These are phyloP conservation scores for Penaeus vannamei DNA, from an alignment of 1,140 invertebrate species.

Conservation along the genomic window DNA sequence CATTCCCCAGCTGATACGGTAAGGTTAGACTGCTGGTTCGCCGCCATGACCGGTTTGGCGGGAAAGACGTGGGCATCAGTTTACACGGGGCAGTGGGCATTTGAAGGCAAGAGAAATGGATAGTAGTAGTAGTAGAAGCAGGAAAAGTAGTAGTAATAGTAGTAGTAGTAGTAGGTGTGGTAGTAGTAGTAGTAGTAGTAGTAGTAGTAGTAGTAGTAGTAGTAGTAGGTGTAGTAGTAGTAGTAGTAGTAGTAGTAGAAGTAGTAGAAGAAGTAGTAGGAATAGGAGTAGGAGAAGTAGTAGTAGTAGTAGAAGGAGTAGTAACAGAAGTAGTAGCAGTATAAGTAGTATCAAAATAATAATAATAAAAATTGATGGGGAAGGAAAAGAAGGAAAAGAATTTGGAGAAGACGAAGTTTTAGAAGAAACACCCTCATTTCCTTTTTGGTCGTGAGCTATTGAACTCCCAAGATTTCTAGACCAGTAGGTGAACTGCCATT, in stretches of 20 bases:
- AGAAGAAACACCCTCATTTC: too few species aligned
- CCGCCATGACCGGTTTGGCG: too few species aligned
- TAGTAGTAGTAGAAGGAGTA: not conserved
- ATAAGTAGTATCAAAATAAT: too few species aligned
- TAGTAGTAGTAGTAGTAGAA: not conserved
- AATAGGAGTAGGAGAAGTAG: not conserved
- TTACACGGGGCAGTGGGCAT: too few species aligned
- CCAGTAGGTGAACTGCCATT: too few species aligned
- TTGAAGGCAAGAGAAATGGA: not conserved
- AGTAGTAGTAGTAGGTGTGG: not conserved
- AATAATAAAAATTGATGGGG: not conserved
- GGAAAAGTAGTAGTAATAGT: not conserved
- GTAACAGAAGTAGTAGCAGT: not conserved
- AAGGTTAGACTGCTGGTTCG: too few species aligned
- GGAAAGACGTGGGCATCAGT: too few species aligned
- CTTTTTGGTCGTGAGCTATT: too few species aligned
- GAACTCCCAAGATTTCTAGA: too few species aligned
- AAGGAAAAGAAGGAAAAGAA: not conserved
- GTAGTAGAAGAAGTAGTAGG: not conserved
- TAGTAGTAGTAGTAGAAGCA: not conserved
- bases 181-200: not conserved
- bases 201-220: not conserved
- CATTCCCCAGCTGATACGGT: too few species aligned
- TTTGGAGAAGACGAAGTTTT: too few species aligned
- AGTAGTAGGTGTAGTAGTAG: not conserved